Evolutionary conservation across 2,113 vertebrate genomes (phyloP).

Genomic region (Dasyornis broadbenti): DNA sequence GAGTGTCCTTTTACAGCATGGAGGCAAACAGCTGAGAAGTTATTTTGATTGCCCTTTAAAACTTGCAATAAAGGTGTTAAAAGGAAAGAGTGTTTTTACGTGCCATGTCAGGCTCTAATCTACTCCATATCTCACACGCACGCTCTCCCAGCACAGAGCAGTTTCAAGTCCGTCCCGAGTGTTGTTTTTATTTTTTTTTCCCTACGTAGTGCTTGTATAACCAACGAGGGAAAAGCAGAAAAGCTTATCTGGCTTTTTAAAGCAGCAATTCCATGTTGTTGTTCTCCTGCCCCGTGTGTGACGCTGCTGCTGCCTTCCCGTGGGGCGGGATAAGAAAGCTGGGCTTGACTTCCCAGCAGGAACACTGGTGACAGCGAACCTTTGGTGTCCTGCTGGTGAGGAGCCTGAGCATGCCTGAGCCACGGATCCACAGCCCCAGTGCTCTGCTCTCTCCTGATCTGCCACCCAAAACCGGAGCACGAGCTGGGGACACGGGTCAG

Average conservation of each 20-base stretch:
- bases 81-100: slow-evolving; percentile 50
- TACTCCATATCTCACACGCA: slow-evolving; percentile 35
- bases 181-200: not conserved
- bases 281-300: not conserved
- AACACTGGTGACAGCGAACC: not conserved
- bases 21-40: slow-evolving; percentile 19
- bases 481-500: not conserved
- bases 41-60: slow-evolving; percentile 63
- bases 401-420: not conserved
- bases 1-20: slow-evolving; percentile 20
- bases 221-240: not conserved
- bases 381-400: not conserved
- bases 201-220: not conserved
- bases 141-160: slow-evolving; percentile 1
- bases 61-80: slow-evolving; percentile 58
- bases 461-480: not conserved
- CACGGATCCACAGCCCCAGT: not conserved
- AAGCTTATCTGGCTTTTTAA: not conserved
- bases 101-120: slow-evolving; percentile 45
- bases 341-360: not conserved
- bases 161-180: slow-evolving; percentile 23
- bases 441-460: not conserved
- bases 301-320: not conserved
- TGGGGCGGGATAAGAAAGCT: not conserved
- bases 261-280: not conserved